Percentiles rank a stretch among this genome's conserved stretches.
These are phyloP conservation scores for Chondrosia reniformis DNA, from an alignment of 37 sponge, comb jelly and placozoan species.

Conservation along the genomic window DNA sequence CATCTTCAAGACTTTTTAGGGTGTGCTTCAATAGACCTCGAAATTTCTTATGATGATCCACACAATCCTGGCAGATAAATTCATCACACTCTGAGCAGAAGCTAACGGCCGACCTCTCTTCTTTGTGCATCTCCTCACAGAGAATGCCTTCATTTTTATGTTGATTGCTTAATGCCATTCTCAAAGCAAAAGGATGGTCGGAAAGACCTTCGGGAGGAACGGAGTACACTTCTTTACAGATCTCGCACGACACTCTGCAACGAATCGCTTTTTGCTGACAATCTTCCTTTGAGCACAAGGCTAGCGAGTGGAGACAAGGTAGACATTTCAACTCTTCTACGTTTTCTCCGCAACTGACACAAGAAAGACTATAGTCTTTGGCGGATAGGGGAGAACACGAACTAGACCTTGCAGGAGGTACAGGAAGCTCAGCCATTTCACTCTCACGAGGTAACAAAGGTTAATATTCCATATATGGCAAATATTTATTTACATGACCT, in stretches of 20 bases:
- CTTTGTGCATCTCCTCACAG: not conserved
- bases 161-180: not conserved
- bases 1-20: no score
- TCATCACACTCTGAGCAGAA: not conserved
- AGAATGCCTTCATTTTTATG: not conserved
- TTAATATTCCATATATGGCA: no score
- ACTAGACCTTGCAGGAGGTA: no score
- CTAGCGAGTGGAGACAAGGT: conserved; percentile 17
- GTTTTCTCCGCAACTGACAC: not conserved
- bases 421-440: no score
- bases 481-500: no score
- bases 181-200: not conserved
- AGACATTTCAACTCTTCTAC: conserved; percentile 5
- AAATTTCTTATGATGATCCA: not conserved
- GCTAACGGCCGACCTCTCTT: not conserved
- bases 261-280: not conserved
- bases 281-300: conserved; percentile 3
- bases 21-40: not conserved
- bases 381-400: no score
- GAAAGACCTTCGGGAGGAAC: not conserved
- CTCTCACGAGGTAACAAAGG: no score
- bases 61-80: conserved; percentile 8
- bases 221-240: not conserved
- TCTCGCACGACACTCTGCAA: not conserved
- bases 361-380: no score